A percentile compares a stretch with the other conserved stretches of the same genome.
These are phyloP conservation scores for Epinotia nisella DNA, from an alignment of 2,888 invertebrate genomes.

Conservation along the genomic window DNA sequence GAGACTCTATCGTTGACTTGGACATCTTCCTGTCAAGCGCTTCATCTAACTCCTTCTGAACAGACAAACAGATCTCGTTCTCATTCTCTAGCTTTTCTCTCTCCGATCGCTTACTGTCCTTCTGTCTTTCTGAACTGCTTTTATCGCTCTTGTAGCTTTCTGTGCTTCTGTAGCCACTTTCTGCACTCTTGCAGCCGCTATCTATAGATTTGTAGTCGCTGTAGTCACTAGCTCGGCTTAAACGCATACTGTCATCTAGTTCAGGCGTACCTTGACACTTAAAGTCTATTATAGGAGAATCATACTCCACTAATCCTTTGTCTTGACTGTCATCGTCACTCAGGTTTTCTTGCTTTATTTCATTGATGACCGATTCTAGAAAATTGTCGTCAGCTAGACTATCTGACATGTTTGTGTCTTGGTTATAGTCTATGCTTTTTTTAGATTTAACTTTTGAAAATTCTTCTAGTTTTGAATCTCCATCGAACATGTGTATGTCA, in stretches of 20 bases:
- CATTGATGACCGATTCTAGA: conserved; percentile 77
- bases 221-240: conserved; percentile 61
- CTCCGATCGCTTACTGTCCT: conserved; percentile 48
- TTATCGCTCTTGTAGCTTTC: conserved; percentile 60
- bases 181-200: conserved; percentile 60
- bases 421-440: conserved; percentile 60
- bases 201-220: conserved; percentile 54
- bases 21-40: conserved; percentile 60
- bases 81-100: conserved; percentile 51
- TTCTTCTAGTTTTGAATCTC: conserved; percentile 57
- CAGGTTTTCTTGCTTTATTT: conserved; percentile 74
- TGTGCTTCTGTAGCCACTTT: conserved; percentile 61
- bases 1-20: conserved; percentile 67
- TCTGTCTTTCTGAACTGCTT: conserved; percentile 44
- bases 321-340: conserved; percentile 71
- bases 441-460: conserved; percentile 56
- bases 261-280: conserved; percentile 67
- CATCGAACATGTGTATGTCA: conserved; percentile 68
- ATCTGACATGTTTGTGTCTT: conserved; percentile 61
- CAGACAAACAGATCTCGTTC: conserved; percentile 57
- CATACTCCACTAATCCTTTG: conserved; percentile 77
- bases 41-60: conserved; percentile 63
- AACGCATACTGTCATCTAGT: conserved; percentile 62
- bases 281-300: conserved; percentile 63
- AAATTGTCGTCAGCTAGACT: conserved; percentile 73